phyloP scores from a whole-genome alignment of 2,797 vertebrate genomes.

The Betta splendens region DNA sequence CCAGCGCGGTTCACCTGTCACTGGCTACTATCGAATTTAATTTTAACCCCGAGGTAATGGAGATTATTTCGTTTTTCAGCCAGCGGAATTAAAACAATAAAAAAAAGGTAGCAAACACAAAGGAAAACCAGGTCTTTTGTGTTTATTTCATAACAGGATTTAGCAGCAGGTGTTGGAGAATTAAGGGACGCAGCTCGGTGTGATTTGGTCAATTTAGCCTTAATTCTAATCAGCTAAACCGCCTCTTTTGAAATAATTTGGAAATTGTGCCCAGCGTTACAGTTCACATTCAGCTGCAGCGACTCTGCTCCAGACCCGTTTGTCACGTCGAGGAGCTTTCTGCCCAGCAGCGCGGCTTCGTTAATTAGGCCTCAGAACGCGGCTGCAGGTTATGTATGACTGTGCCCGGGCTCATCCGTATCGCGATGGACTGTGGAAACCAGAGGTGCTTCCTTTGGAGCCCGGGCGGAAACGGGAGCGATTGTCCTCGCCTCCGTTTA shows the following conservation, averaged over 20 bases:
- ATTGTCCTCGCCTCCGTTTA: slow-evolving; percentile 60
- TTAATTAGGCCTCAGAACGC: slow-evolving; percentile 23
- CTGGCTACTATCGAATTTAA: slow-evolving; percentile 57
- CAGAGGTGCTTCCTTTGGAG: slow-evolving; percentile 48
- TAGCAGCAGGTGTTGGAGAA: slow-evolving; percentile 60
- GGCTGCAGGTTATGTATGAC: slow-evolving; percentile 15
- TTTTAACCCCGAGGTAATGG: slow-evolving; percentile 43
- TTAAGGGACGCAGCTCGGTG: slow-evolving; percentile 35
- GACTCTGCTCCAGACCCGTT: slow-evolving; percentile 12
- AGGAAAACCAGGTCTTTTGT: slow-evolving; percentile 22
- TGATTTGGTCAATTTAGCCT: slow-evolving; percentile 47
- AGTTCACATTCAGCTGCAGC: slow-evolving; percentile 16
- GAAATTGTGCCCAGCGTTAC: slow-evolving; percentile 21
- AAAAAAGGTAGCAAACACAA: slow-evolving; percentile 3
- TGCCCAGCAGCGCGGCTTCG: slow-evolving; percentile 1
- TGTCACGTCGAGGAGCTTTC: background rate
- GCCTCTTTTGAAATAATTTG: slow-evolving; percentile 30
- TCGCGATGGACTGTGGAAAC: slow-evolving; percentile 31
- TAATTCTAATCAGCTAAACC: slow-evolving; percentile 44
- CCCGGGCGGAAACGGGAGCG: slow-evolving; percentile 46
- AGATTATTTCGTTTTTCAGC: slow-evolving; percentile 45
- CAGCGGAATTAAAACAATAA: too few relatives aligned
- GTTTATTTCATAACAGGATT: slow-evolving; percentile 60
- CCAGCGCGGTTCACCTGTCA: slow-evolving; percentile 53
- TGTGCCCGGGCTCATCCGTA: slow-evolving; percentile 30